Evolutionary conservation across 2,113 vertebrate species (phyloP).

Genomic region (Lota lota): DNA sequence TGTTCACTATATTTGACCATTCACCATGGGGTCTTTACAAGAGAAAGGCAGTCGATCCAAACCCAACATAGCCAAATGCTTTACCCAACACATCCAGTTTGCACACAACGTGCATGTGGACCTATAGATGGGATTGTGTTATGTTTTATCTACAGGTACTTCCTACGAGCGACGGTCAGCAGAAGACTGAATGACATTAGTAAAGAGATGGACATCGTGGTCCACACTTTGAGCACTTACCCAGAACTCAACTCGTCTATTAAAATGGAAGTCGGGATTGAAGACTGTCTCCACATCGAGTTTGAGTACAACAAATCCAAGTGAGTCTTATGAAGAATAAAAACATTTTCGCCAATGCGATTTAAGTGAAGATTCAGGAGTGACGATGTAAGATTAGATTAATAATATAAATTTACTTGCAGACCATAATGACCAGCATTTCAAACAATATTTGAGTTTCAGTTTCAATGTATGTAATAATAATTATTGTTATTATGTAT

Average conservation of each 20-base stretch:
- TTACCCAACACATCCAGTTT: background rate
- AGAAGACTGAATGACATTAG: slow-evolving; percentile 91
- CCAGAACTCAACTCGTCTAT: slow-evolving; percentile 97
- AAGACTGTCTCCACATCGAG: slow-evolving; percentile 98
- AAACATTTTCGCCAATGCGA: too few relatives aligned
- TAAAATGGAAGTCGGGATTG: slow-evolving; percentile 98
- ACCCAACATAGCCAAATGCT: background rate
- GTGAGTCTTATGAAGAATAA: slow-evolving; percentile 68
- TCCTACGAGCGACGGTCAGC: slow-evolving; percentile 92
- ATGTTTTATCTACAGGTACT: slow-evolving; percentile 78
- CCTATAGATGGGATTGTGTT: background rate
- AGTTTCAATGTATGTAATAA: too few relatives aligned
- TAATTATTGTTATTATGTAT: background rate
- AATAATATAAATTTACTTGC: too few relatives aligned
- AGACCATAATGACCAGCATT: too few relatives aligned
- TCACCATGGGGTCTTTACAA: background rate
- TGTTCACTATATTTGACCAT: slow-evolving; percentile 6
- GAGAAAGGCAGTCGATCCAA: background rate
- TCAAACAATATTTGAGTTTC: too few relatives aligned
- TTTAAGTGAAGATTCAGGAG: background rate
- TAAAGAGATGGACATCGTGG: slow-evolving; percentile 96
- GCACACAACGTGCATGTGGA: too few relatives aligned
- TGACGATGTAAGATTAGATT: background rate
- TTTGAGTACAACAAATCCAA: slow-evolving; percentile 99
- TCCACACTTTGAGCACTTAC: slow-evolving; percentile 92